A percentile compares a stretch with the other conserved stretches of the same genome.
phyloP scores from a whole-genome alignment of 2,888 invertebrate species.

The Cerastis rubricosa region DNA sequence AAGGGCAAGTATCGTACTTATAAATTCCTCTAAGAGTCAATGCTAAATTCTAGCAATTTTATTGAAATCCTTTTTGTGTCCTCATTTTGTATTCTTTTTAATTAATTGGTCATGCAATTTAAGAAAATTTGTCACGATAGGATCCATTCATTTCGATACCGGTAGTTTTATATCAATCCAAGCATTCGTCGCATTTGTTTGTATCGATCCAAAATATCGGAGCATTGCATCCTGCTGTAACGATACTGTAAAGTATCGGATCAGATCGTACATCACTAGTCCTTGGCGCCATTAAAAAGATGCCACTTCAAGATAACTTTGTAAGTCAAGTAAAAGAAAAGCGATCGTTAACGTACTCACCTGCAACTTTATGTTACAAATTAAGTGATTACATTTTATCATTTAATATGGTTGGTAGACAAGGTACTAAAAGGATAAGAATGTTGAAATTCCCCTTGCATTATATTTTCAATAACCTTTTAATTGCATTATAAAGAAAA shows the following conservation, averaged over 20 bases:
- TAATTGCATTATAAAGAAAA: no score
- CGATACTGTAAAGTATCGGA: neutral
- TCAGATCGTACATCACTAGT: neutral
- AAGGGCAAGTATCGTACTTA: neutral
- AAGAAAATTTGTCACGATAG: neutral
- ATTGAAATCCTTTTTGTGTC: neutral
- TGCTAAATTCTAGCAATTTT: neutral
- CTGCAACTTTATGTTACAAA: conserved; percentile 52
- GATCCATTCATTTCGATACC: neutral
- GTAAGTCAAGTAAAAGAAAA: conserved; percentile 51
- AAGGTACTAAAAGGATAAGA: neutral
- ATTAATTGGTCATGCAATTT: neutral
- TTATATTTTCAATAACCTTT: neutral
- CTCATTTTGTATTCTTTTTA: neutral
- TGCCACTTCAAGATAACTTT: conserved; percentile 65
- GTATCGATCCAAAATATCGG: neutral
- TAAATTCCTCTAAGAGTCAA: neutral
- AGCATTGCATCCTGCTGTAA: neutral
- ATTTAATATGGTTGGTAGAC: conserved; percentile 6
- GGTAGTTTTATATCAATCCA: neutral
- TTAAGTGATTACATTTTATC: conserved; percentile 52
- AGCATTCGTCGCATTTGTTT: neutral
- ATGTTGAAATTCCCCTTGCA: neutral
- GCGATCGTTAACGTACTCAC: conserved; percentile 34
- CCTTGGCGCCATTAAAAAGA: conserved; percentile 71